Conservation (phyloP, 2,113 vertebrate species). For the Poicephalus meyeri region DNA sequence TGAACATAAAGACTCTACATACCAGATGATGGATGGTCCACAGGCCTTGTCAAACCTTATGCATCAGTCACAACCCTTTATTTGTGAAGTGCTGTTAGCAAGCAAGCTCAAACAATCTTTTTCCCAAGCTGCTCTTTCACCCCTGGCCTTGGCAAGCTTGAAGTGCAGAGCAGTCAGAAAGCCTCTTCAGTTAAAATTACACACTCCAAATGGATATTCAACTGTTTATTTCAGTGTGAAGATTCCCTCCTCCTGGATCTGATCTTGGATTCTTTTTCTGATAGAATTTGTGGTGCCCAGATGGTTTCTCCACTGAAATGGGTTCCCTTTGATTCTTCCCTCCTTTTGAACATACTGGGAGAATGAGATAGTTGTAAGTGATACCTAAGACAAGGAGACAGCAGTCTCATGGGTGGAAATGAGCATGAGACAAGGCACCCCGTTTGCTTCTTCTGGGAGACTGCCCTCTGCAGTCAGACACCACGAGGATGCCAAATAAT, state of each 20-base stretch:
- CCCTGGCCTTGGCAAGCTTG: background rate
- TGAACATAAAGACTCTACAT: background rate
- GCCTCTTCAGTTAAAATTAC: background rate
- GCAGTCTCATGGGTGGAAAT: background rate
- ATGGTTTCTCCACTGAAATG: background rate
- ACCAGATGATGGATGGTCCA: background rate
- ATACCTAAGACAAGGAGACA: background rate
- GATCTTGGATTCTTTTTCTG: background rate
- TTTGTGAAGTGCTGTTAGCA: constrained; percentile 19
- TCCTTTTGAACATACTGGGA: background rate
- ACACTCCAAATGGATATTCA: background rate
- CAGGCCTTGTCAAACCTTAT: background rate
- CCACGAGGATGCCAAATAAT: background rate
- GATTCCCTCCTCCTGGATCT: background rate
- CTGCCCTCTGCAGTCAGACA: background rate
- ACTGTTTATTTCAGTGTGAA: background rate
- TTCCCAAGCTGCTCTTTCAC: constrained; percentile 33
- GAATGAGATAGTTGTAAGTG: background rate
- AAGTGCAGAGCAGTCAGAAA: background rate
- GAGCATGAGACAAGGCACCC: background rate
- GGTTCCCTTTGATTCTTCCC: background rate
- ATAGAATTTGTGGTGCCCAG: background rate
- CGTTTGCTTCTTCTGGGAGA: background rate
- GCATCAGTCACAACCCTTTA: constrained; percentile 22
- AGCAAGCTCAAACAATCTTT: constrained; percentile 5